phyloP scores from a whole-genome alignment of 2,888 invertebrate species.

The Endomychus coccineus region DNA sequence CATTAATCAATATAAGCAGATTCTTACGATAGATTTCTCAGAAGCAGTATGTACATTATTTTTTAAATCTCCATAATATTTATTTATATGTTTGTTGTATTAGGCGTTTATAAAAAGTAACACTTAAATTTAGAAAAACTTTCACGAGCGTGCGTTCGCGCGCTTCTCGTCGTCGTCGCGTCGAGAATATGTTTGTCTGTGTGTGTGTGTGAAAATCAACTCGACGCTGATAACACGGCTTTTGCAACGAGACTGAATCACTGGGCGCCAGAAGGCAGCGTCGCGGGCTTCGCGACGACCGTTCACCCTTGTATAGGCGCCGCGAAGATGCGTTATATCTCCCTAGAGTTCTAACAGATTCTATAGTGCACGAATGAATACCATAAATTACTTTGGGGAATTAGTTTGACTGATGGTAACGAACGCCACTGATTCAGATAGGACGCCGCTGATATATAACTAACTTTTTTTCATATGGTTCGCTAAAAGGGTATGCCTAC shows the following conservation, averaged over 20 bases:
- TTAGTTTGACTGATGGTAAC: too few species aligned
- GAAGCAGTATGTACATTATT: too few species aligned
- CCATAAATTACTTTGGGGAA: too few species aligned
- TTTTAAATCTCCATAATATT: too few species aligned
- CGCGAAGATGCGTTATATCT: conserved; percentile 31
- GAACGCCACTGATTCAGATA: too few species aligned
- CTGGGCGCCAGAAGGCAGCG: not conserved
- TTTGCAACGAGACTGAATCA: conserved; percentile 1
- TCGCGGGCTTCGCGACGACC: conserved; percentile 29
- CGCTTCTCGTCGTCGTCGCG: not conserved
- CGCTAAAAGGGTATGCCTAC: too few species aligned
- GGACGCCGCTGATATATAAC: too few species aligned
- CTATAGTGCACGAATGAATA: conserved; percentile 3
- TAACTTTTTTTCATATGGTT: too few species aligned
- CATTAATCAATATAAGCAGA: too few species aligned
- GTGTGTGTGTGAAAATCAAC: not conserved
- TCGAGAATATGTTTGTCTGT: not conserved
- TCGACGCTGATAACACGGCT: not conserved
- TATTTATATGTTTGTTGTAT: too few species aligned
- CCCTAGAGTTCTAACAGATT: conserved; percentile 12
- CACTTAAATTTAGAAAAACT: not conserved
- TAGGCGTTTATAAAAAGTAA: not conserved
- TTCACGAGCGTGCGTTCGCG: too few species aligned
- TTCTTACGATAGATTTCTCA: too few species aligned
- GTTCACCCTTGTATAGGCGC: conserved; percentile 37